Percentiles rank a stretch among this genome's conserved stretches.
phyloP scores from a whole-genome alignment of 2,888 invertebrate genomes.

The Diaperis boleti region DNA sequence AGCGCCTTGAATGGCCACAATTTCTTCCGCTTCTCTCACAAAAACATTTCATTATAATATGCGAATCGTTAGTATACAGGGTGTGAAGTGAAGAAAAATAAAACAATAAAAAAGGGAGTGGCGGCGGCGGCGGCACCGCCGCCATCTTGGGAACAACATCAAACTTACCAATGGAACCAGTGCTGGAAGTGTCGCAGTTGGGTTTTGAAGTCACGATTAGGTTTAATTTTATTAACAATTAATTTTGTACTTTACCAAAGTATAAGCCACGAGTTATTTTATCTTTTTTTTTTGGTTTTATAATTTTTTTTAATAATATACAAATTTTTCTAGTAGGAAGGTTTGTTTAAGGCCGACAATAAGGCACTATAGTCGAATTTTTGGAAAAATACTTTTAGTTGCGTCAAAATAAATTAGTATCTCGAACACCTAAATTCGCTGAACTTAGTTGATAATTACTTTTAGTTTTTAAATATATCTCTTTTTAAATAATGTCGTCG shows the following conservation, averaged over 20 bases:
- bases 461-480: conserved; percentile 19
- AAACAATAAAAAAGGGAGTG: conserved; percentile 42
- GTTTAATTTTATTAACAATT: conserved; percentile 51
- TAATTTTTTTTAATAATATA: conserved; percentile 63
- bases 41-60: too few species aligned
- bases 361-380: conserved; percentile 66
- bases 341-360: conserved; percentile 65
- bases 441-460: conserved; percentile 14
- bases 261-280: conserved; percentile 59
- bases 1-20: too few species aligned
- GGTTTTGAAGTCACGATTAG: conserved; percentile 53
- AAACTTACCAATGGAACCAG: conserved; percentile 49
- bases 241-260: conserved; percentile 61
- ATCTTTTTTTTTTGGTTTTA: conserved; percentile 53
- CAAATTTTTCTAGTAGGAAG: conserved; percentile 63
- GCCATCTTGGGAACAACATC: conserved; percentile 51
- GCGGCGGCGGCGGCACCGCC: conserved; percentile 28
- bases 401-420: conserved; percentile 37
- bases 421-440: conserved; percentile 39
- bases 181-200: conserved; percentile 47
- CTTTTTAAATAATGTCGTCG: conserved; percentile 52
- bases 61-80: too few species aligned
- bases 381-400: conserved; percentile 63
- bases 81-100: conserved; percentile 18
- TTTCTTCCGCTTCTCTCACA: too few species aligned